These are phyloP conservation scores for Protosalanx chinensis DNA, from an alignment of 2,797 vertebrate species.

Conservation along the genomic window DNA sequence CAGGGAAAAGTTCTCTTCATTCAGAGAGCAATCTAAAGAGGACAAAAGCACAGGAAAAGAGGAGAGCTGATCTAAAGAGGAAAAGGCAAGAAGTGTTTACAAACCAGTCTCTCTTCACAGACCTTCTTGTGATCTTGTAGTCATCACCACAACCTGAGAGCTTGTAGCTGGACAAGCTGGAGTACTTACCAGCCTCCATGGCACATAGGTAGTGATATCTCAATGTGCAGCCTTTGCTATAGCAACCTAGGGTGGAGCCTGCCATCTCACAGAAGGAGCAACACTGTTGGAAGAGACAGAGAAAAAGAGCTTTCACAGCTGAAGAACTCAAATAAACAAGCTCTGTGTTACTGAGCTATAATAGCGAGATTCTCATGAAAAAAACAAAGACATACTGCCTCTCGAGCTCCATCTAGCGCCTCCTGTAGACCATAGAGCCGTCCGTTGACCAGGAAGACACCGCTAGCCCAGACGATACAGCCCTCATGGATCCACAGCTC, in stretches of 20 bases:
- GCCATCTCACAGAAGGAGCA: conserved; percentile 96
- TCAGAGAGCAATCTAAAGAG: conserved; percentile 91
- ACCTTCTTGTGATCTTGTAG: too few species aligned
- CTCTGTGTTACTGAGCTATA: too few species aligned
- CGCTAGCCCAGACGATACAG: conserved; percentile 98
- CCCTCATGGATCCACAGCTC: conserved; percentile 99
- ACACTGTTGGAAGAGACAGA: conserved; percentile 70
- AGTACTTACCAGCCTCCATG: conserved; percentile 86
- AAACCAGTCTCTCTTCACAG: too few species aligned
- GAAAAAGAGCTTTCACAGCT: background rate
- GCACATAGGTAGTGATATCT: conserved; percentile 97
- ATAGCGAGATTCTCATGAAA: too few species aligned
- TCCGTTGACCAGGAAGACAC: conserved; percentile 96
- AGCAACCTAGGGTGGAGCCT: conserved; percentile 96
- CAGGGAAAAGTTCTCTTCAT: conserved; percentile 97
- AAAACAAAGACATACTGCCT: conserved; percentile 79
- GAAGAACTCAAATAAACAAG: background rate
- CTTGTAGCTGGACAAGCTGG: too few species aligned
- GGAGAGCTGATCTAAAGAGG: conserved; percentile 23
- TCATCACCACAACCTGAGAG: background rate
- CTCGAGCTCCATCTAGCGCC: conserved; percentile 95
- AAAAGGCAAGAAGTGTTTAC: background rate
- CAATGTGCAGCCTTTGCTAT: conserved; percentile 97
- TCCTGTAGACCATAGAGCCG: conserved; percentile 97
- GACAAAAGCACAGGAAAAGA: conserved; percentile 30